Base-by-base conservation (phyloP, 1,140 invertebrate genomes). In the Camponotus floridanus region DNA sequence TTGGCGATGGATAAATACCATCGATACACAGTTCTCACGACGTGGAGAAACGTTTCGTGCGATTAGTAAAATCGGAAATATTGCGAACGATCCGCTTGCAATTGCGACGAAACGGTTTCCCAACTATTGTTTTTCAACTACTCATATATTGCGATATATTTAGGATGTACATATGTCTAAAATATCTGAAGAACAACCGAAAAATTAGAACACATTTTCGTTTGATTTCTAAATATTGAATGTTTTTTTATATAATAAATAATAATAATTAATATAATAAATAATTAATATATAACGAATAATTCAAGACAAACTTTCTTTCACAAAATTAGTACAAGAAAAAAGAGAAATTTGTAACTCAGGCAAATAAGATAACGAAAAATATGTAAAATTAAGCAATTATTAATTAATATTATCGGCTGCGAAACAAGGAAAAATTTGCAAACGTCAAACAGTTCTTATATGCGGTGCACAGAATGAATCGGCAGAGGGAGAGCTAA, bases 11-110 rank as follows among this genome's bases (percentile, higher is more conserved):
- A 62, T 45, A 74, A 73, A 59, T 61, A 42, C 61, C 67, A 18
- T 61, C 48, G 68, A 83, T 55, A 26, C 48, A 31, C 42, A 39
- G 55, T 83, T 83, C 79, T 61, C 51, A 57, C 48, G 21, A 42
- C 6, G 21, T 33, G 55, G 18, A 61, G 51, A 73, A 83, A 74
- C 78, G 36, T 70, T 70, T 26, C 31, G 26, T 9, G 18, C 21
- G n/a, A 42, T 81, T 36, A 15, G 21, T 11, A 13, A 45, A 73
- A 57, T 70, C 33, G n/a, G 36, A 57, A 70, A 71, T 71, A 81
- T 79, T 7, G 78, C 26, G 33, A 55, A 36, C 21, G 33, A 57
- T 70, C 15, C 31, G 51, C 15, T n/a, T 8, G 48, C 21, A 31
- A 55, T 36, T 8, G 39, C 4, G 31, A 13, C 4, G 67, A 45